phyloP scores from a whole-genome alignment of 2,113 vertebrate species.

The Pterocles burchelli region DNA sequence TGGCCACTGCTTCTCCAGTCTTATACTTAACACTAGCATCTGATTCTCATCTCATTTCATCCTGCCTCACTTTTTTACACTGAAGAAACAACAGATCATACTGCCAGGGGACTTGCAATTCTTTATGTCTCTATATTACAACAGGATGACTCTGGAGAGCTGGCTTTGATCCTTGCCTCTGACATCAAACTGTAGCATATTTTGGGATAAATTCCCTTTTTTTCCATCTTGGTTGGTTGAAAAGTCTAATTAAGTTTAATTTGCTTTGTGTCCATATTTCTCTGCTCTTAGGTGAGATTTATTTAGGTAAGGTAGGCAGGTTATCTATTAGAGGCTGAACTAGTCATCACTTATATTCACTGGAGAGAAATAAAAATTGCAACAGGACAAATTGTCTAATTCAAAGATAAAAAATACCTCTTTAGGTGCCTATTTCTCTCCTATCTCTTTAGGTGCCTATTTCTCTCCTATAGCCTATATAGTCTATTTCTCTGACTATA shows the following conservation, averaged over 20 bases:
- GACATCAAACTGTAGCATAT: neutral
- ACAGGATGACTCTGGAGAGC: neutral
- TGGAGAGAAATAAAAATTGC: neutral
- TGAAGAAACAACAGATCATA: neutral
- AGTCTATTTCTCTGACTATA: neutral
- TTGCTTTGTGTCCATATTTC: neutral
- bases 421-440: too few species aligned
- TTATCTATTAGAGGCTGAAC: neutral
- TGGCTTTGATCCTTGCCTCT: neutral
- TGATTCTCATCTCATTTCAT: neutral
- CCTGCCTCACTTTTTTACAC: neutral
- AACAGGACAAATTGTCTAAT: neutral
- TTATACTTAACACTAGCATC: neutral
- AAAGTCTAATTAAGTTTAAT: neutral
- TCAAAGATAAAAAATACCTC: neutral
- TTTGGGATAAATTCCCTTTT: neutral
- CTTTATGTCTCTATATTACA: neutral
- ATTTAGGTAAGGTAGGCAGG: neutral
- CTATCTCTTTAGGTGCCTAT: too few species aligned
- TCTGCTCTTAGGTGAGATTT: neutral
- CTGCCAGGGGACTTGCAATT: neutral
- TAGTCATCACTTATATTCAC: neutral
- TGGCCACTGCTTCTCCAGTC: neutral
- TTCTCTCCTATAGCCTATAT: too few species aligned
- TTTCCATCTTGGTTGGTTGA: neutral